These are phyloP conservation scores for Lophura swinhoii DNA, from an alignment of 2,797 vertebrate genomes.

Conservation along the genomic window DNA sequence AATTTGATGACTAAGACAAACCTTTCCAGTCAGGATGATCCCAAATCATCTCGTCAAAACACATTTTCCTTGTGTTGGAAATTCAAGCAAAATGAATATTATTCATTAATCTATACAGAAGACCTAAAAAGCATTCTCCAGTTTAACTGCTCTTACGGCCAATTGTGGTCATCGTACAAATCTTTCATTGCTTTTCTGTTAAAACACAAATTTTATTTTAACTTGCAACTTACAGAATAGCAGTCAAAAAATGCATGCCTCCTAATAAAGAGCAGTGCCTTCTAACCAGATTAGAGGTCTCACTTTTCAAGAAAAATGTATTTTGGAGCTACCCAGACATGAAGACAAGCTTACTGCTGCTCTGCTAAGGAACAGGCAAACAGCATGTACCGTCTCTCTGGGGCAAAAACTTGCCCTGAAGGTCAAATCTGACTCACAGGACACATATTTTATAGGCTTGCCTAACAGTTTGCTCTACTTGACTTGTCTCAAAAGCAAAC, in stretches of 20 bases:
- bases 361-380: neutral
- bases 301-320: neutral
- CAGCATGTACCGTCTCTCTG: neutral
- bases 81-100: neutral
- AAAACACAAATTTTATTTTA: neutral
- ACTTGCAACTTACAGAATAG: neutral
- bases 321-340: neutral
- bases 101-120: neutral
- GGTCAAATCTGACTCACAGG: slow-evolving; percentile 24
- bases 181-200: neutral
- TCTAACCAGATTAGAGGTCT: neutral
- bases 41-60: neutral
- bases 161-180: neutral
- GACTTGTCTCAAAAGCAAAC: slow-evolving; percentile 44
- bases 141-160: neutral
- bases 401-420: slow-evolving; percentile 28
- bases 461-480: slow-evolving; percentile 13
- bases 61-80: neutral
- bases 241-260: neutral
- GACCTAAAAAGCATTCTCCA: neutral
- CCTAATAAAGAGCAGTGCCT: neutral
- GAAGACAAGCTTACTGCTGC: neutral
- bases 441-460: neutral
- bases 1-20: neutral
- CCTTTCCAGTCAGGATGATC: neutral